Evolutionary conservation across 2,797 vertebrate genomes (phyloP).

Genomic region (Moxostoma hubbsi): DNA sequence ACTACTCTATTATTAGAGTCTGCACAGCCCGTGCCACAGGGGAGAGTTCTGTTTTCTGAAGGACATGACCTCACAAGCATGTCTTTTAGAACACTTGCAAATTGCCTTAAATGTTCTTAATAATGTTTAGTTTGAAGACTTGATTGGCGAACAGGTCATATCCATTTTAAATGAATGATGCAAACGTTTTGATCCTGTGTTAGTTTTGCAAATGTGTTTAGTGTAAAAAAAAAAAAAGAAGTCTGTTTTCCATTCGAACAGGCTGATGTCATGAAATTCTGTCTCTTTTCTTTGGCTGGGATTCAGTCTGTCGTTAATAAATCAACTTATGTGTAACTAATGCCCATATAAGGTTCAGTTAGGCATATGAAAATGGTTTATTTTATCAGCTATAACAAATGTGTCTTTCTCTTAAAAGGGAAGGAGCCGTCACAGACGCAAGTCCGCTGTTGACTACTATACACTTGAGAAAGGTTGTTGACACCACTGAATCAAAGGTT

Average conservation of each 20-base stretch:
- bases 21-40: conserved; percentile 26
- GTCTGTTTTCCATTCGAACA: neutral
- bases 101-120: conserved; percentile 69
- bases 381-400: conserved; percentile 6
- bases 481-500: conserved; percentile 59
- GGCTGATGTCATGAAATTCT: conserved; percentile 2
- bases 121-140: conserved; percentile 40
- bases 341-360: conserved; percentile 27
- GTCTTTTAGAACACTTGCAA: conserved; percentile 43
- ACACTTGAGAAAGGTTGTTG: conserved; percentile 63
- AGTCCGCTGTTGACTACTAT: conserved; percentile 60
- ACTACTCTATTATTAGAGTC: conserved; percentile 66
- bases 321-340: conserved; percentile 1
- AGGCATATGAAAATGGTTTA: neutral
- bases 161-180: conserved; percentile 28
- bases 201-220: neutral
- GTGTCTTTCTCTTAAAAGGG: conserved; percentile 56
- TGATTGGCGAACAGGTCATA: conserved; percentile 17
- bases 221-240: conserved; percentile 3
- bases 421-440: conserved; percentile 55
- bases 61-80: conserved; percentile 57
- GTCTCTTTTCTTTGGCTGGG: neutral
- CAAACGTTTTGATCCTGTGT: conserved; percentile 9
- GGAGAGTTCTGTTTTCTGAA: conserved; percentile 52
- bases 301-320: conserved; percentile 21